A percentile compares a stretch with the other conserved stretches of the same genome.
phyloP scores from a whole-genome alignment of 1,140 invertebrate species.

The Cydia pomonella region DNA sequence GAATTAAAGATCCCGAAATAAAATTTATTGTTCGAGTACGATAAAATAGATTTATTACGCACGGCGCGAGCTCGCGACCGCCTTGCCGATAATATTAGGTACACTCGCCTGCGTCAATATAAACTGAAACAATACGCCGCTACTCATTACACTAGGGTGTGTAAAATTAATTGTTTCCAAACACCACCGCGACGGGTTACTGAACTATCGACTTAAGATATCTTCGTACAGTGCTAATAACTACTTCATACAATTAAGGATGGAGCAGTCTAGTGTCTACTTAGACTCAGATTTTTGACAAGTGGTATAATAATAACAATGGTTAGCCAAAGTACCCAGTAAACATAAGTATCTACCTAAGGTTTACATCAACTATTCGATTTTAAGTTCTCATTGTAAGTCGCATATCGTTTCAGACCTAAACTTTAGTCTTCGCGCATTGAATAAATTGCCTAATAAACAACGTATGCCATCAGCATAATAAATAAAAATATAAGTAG shows the following conservation, averaged over 20 bases:
- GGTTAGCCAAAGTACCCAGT: too few species aligned
- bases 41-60: slow-evolving; percentile 80
- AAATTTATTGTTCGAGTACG: slow-evolving; percentile 79
- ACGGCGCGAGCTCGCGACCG: slow-evolving; percentile 47
- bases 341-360: too few species aligned
- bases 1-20: slow-evolving; percentile 81
- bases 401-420: too few species aligned
- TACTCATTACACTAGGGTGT: slow-evolving; percentile 18
- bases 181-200: slow-evolving; percentile 15
- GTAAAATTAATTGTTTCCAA: slow-evolving; percentile 25
- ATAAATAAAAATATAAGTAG: too few species aligned
- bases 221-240: background rate
- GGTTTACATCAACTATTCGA: too few species aligned
- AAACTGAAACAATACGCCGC: slow-evolving; percentile 22
- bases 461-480: too few species aligned
- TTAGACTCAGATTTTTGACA: too few species aligned
- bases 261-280: too few species aligned
- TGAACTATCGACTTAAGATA: slow-evolving; percentile 15
- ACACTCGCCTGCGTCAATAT: slow-evolving; percentile 45
- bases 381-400: too few species aligned
- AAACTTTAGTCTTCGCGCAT: too few species aligned
- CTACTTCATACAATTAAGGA: background rate
- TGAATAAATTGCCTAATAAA: too few species aligned
- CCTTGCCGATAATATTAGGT: slow-evolving; percentile 70
- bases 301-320: too few species aligned